These are phyloP conservation scores for Petrocephalus sullivani DNA, from an alignment of 2,797 vertebrate species.

Conservation along the genomic window DNA sequence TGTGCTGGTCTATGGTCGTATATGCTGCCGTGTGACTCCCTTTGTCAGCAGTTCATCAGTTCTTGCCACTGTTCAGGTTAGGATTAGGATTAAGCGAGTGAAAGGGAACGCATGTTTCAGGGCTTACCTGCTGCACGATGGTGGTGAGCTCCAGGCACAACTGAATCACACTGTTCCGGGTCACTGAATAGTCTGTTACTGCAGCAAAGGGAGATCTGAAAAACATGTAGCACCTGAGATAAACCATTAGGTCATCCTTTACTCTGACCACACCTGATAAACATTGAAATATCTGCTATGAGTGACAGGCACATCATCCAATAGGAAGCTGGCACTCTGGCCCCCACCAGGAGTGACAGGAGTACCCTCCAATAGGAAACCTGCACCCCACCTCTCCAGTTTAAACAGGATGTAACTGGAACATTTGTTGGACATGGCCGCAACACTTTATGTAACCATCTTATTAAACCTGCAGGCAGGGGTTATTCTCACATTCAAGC, in stretches of 20 bases:
- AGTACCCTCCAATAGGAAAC: not conserved
- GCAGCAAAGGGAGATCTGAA: slow-evolving; percentile 87
- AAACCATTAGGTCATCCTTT: slow-evolving; percentile 68
- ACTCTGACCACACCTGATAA: slow-evolving; percentile 33
- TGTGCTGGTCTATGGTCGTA: not conserved
- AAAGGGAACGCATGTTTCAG: not conserved
- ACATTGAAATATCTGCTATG: not conserved
- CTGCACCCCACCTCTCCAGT: not conserved
- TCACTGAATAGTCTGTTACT: slow-evolving; percentile 90
- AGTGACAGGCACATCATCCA: not conserved
- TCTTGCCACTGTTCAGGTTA: not conserved
- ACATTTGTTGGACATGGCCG: not conserved
- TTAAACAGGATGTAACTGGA: not conserved
- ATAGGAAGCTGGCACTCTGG: not conserved
- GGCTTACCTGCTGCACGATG: slow-evolving; percentile 88
- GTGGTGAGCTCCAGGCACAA: slow-evolving; percentile 95
- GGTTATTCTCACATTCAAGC: slow-evolving; percentile 7
- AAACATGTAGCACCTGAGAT: slow-evolving; percentile 67
- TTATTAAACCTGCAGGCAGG: slow-evolving; percentile 7
- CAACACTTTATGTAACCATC: not conserved
- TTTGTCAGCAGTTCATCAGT: not conserved
- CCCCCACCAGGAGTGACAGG: not conserved
- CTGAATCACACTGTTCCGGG: slow-evolving; percentile 91
- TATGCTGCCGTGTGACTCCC: not conserved
- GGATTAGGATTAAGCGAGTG: not conserved